Base-by-base conservation (phyloP, 2,888 invertebrate genomes). In the Melanchra persicariae region DNA sequence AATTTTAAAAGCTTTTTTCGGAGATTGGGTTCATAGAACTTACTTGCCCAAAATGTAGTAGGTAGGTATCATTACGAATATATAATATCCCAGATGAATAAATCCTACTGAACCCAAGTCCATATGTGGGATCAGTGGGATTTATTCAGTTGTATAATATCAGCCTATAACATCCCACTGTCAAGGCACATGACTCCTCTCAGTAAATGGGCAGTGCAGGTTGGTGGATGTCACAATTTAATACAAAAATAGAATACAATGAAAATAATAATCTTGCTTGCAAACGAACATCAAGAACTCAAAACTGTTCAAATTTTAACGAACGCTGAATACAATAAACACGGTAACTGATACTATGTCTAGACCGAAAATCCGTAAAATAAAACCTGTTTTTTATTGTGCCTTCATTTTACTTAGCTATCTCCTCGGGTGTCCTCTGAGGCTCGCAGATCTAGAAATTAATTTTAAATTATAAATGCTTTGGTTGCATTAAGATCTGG, bases 321-420 rank as follows among this genome's bases (percentile, higher is more conserved):
- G 40, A 52, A 61, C 22, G 15, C 47, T 62, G 52, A 30, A 22
- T 10, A 40, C n/a, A 61, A 69, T 26, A 57, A 68, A 74, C n/a
- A 24, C 10, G n/a, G 19, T 26, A 57, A 49, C 63, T 67, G 22
- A 57, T 52, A 74, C 65, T 65, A 45, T 40, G 73, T 57, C 73
- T 69, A 78, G 69, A 79, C 74, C 51, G 49, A 61, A 67, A 62
- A 19, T 22, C 10, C 24, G 45, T 60, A 52, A 65, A 68, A 68
- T 77, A 64, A 69, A 79, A 40, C 26, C n/a, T 45, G 0, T 12
- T 79, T 74, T 66, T 74, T 77, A 77, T 51, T 57, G 47, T 19
- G 57, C 52, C 60, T 77, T 52, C 63, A 68, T 57, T 79, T 64
- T 61, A 61, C 47, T 40, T 52, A 19, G 12, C 49, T 37, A 37